phyloP scores from a whole-genome alignment of 2,113 vertebrate genomes.

The Chrysochloris asiatica region DNA sequence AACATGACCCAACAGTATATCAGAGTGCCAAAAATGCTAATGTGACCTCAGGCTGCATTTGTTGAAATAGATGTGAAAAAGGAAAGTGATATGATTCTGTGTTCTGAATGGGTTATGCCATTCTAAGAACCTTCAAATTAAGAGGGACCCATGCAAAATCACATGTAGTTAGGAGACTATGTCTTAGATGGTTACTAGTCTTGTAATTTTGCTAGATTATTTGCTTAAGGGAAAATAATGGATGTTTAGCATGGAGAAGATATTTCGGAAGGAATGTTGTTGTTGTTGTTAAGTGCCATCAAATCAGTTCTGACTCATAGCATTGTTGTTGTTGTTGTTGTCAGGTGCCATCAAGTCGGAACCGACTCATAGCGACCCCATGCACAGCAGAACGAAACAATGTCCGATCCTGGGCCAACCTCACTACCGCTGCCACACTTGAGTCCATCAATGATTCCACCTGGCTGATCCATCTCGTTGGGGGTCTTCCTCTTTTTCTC shows the following conservation, averaged over 20 bases:
- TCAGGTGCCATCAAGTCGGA: no score
- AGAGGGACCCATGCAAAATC: constrained; percentile 13
- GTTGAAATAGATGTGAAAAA: constrained; percentile 62
- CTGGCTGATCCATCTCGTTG: no score
- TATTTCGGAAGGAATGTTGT: not conserved
- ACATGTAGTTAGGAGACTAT: constrained; percentile 48
- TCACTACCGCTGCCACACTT: no score
- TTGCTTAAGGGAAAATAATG: not conserved
- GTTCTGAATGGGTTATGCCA: constrained; percentile 3
- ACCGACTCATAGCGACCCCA: no score
- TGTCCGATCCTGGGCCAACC: no score
- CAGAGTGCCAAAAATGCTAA: constrained; percentile 65
- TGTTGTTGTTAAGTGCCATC: no score
- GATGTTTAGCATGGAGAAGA: not conserved
- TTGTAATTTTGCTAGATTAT: constrained; percentile 2
- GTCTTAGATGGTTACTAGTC: not conserved
- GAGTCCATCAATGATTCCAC: no score
- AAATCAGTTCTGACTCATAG: no score
- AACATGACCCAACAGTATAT: not conserved
- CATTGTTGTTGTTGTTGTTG: no score
- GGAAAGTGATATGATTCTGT: not conserved
- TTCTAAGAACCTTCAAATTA: constrained; percentile 43
- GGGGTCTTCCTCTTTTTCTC: no score
- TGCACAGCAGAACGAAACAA: no score
- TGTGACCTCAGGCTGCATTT: constrained; percentile 30